Conservation (phyloP, 1,140 invertebrate genomes). For the Aporrectodea caliginosa region DNA sequence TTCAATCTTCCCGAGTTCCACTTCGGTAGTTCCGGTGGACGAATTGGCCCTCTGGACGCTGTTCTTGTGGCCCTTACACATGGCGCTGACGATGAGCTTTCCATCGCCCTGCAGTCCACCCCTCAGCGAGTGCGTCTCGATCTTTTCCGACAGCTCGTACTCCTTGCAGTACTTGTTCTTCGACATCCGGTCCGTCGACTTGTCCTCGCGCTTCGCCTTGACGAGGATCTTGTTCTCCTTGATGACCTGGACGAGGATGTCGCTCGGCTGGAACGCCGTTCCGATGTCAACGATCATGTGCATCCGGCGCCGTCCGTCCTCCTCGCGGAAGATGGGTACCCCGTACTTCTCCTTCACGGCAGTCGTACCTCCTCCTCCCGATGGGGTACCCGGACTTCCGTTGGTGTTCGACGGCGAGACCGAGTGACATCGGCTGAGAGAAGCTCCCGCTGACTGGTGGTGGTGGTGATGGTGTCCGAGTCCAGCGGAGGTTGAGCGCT, state of each 20-base stretch:
- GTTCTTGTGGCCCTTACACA: conserved; percentile 17
- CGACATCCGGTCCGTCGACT: conserved; percentile 23
- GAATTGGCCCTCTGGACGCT: background rate
- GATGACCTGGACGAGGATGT: conserved; percentile 31
- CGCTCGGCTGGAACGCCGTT: conserved; percentile 28
- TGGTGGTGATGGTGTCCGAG: conserved; percentile 15
- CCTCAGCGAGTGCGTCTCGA: conserved; percentile 27
- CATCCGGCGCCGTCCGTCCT: conserved; percentile 24
- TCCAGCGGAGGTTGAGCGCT: background rate
- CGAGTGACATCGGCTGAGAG: background rate
- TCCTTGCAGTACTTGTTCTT: conserved; percentile 32
- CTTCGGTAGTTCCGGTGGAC: too few species aligned
- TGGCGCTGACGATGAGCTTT: conserved; percentile 25
- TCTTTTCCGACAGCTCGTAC: conserved; percentile 30
- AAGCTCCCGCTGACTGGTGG: conserved; percentile 1
- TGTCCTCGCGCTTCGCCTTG: conserved; percentile 31
- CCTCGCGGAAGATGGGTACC: conserved; percentile 26
- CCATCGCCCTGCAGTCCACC: conserved; percentile 26
- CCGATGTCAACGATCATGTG: conserved; percentile 31
- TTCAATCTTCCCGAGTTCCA: too few species aligned
- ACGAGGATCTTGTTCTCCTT: conserved; percentile 32
- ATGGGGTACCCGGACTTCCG: background rate
- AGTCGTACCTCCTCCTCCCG: background rate
- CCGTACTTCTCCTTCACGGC: conserved; percentile 20
- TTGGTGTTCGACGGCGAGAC: conserved; percentile 4